These are phyloP conservation scores for Porites lobata DNA, from an alignment of 92 coral and sea anemone species.

Conservation along the genomic window DNA sequence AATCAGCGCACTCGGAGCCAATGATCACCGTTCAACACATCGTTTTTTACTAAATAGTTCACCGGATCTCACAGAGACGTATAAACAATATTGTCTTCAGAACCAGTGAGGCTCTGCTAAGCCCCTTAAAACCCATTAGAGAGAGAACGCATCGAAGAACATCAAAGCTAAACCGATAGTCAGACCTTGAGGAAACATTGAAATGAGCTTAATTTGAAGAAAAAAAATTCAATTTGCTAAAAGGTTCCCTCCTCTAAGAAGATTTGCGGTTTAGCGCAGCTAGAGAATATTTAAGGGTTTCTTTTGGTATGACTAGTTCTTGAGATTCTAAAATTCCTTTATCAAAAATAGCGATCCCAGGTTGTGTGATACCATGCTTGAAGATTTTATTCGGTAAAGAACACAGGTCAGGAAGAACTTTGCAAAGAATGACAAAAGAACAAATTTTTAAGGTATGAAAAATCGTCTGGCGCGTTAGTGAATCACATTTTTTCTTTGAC, in stretches of 20 bases:
- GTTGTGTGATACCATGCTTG: background rate
- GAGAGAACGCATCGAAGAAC: background rate
- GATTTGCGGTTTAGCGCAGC: conserved; percentile 40
- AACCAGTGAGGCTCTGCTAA: conserved; percentile 9
- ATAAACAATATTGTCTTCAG: background rate
- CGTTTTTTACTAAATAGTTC: background rate
- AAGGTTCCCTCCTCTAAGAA: conserved; percentile 29
- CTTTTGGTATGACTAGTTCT: conserved; percentile 3
- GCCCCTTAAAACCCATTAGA: conserved; percentile 43
- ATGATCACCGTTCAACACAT: too few relatives aligned
- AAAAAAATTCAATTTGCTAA: conserved; percentile 43
- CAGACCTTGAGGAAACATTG: background rate
- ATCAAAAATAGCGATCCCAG: conserved; percentile 2
- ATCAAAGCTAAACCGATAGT: conserved; percentile 36
- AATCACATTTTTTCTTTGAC: too few relatives aligned
- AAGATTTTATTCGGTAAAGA: background rate
- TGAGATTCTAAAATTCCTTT: conserved; percentile 44
- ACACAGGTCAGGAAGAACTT: background rate
- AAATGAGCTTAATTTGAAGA: conserved; percentile 36
- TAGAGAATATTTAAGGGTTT: background rate
- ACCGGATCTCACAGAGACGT: conserved; percentile 6
- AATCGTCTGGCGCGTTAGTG: too few relatives aligned
- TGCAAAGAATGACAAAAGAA: too few relatives aligned
- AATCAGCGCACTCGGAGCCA: too few relatives aligned
- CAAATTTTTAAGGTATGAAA: too few relatives aligned